Percentiles rank a stretch among this genome's conserved stretches.
These are phyloP conservation scores for Apotomis betuletana DNA, from an alignment of 2,888 invertebrate species.

Conservation along the genomic window DNA sequence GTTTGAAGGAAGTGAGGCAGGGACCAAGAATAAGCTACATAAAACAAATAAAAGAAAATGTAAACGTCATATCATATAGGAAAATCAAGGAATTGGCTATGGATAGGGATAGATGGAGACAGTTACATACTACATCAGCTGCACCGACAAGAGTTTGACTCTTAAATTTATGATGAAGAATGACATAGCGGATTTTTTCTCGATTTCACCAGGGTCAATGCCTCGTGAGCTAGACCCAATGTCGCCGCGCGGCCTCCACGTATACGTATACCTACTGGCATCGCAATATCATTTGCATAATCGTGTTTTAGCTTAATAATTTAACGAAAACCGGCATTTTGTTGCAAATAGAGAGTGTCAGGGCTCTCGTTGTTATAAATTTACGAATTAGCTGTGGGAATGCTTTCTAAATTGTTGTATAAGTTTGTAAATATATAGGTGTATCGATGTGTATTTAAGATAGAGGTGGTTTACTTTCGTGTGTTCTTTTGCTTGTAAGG, in stretches of 20 bases:
- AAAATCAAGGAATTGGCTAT: no score
- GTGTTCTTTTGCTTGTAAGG: no score
- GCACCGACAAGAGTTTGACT: no score
- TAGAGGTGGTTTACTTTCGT: no score
- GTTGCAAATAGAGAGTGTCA: slow-evolving; percentile 28
- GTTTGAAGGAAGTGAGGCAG: no score
- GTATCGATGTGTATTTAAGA: not conserved
- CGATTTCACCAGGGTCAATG: slow-evolving; percentile 62
- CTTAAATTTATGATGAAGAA: no score
- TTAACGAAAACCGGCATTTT: slow-evolving; percentile 50
- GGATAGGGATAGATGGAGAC: no score
- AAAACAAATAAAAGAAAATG: no score
- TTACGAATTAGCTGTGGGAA: slow-evolving; percentile 5
- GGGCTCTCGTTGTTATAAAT: slow-evolving; percentile 19
- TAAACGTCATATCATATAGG: no score
- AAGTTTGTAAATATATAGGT: not conserved
- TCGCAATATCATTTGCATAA: slow-evolving; percentile 67
- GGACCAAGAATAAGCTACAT: not conserved
- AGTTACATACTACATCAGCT: no score
- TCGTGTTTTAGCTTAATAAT: slow-evolving; percentile 68
- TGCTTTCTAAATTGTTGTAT: slow-evolving; percentile 17
- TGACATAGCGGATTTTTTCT: slow-evolving; percentile 42
- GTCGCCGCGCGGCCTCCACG: slow-evolving; percentile 74
- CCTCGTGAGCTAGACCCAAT: slow-evolving; percentile 68
- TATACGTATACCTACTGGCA: slow-evolving; percentile 58